Evolutionary conservation across 30 jellyfish, hydroid and myxozoan species (phyloP).

Genomic region (Aurelia sp.): DNA sequence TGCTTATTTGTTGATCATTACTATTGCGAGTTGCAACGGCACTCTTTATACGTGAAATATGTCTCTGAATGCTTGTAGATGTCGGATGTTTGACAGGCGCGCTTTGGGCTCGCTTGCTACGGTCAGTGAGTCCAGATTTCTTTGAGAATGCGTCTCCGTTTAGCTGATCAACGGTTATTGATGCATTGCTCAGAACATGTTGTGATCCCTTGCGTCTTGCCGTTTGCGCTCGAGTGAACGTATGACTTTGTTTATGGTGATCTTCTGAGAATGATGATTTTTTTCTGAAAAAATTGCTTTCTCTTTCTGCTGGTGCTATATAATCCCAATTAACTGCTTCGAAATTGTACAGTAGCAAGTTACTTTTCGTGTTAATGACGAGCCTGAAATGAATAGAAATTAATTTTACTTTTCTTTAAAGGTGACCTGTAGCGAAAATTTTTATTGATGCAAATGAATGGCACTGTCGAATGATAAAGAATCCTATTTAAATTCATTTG

Average conservation of each 20-base stretch:
- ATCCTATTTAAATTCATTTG: no score
- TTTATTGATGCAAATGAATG: no score
- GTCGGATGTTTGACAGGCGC: constrained; percentile 60
- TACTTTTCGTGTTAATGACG: constrained; percentile 76
- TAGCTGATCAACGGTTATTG: neutral
- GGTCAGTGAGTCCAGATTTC: neutral
- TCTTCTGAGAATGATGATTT: constrained; percentile 4
- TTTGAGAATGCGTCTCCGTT: neutral
- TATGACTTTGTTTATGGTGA: constrained; percentile 39
- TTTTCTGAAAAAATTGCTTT: constrained; percentile 16
- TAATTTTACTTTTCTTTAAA: neutral
- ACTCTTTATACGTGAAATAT: constrained; percentile 65
- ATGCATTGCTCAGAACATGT: neutral
- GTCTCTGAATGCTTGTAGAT: constrained; percentile 36
- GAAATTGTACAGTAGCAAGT: constrained; percentile 79
- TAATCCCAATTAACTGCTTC: constrained; percentile 82
- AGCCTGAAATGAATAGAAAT: neutral
- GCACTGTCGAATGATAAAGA: no score
- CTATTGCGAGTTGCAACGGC: constrained; percentile 47
- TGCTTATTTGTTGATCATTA: neutral
- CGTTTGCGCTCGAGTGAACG: constrained; percentile 58
- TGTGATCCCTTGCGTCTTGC: constrained; percentile 43
- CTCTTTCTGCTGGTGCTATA: constrained; percentile 62
- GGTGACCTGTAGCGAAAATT: neutral
- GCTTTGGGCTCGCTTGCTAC: constrained; percentile 61